Percentiles rank a stretch among this genome's conserved stretches.
These are phyloP conservation scores for Caenorhabditis macrosperma DNA, from an alignment of 2,888 invertebrate species.

Conservation along the genomic window DNA sequence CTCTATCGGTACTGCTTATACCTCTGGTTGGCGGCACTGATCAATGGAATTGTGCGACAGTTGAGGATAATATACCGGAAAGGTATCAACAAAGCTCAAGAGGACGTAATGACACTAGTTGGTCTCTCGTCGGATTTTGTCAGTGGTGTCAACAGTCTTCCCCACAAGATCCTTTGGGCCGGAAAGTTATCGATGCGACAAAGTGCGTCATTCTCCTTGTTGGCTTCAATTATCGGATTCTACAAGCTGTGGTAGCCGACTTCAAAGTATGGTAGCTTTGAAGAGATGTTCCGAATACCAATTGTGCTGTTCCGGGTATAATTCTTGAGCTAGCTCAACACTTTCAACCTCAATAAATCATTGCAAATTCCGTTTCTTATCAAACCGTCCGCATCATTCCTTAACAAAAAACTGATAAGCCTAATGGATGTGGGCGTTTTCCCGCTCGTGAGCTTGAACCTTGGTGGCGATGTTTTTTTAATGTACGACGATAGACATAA, in stretches of 20 bases:
- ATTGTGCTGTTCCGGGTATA: neutral
- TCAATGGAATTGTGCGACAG: constrained; percentile 68
- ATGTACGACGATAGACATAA: neutral
- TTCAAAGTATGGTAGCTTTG: neutral
- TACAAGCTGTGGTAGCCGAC: constrained; percentile 63
- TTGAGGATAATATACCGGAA: constrained; percentile 57
- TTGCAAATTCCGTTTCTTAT: neutral
- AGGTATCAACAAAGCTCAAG: constrained; percentile 60
- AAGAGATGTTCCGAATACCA: neutral
- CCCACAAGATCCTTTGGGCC: constrained; percentile 72
- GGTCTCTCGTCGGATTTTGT: constrained; percentile 72
- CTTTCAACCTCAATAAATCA: neutral
- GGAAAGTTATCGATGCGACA: constrained; percentile 69
- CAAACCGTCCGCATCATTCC: no score
- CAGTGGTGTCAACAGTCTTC: constrained; percentile 71
- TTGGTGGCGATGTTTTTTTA: constrained; percentile 4
- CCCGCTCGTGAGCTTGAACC: neutral
- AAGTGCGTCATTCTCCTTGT: constrained; percentile 70
- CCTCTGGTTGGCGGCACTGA: constrained; percentile 71
- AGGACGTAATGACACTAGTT: constrained; percentile 66
- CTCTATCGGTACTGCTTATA: constrained; percentile 74
- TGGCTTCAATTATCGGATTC: constrained; percentile 76
- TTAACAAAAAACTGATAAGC: constrained; percentile 1
- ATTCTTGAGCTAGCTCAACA: neutral
- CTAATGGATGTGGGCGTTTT: constrained; percentile 8